A percentile compares a stretch with the other conserved stretches of the same genome.
Evolutionary conservation across 2,113 vertebrate genomes (phyloP).

Genomic region (Circaetus gallicus): DNA sequence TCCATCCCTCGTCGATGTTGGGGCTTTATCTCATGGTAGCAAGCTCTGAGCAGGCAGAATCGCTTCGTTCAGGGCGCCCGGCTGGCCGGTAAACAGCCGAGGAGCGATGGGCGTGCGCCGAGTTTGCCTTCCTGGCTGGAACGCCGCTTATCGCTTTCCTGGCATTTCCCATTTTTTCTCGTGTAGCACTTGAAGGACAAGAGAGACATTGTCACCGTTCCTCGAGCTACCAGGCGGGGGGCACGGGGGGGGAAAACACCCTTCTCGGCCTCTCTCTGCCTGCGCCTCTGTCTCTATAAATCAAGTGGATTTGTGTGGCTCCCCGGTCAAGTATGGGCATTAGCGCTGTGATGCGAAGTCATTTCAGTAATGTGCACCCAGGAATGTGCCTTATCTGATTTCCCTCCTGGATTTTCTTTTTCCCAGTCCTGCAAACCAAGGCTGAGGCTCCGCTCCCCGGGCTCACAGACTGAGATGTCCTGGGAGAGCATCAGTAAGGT

Average conservation of each 20-base stretch:
- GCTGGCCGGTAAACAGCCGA: not conserved
- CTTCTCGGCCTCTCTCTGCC: not conserved
- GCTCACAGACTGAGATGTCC: not conserved
- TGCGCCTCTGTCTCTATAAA: not conserved
- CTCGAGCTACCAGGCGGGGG: not conserved
- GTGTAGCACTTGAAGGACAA: not conserved
- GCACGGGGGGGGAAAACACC: not conserved
- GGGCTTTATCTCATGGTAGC: not conserved
- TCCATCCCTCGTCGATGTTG: accelerated
- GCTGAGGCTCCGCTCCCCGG: not conserved
- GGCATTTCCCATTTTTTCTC: not conserved
- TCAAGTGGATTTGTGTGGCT: slow-evolving; percentile 29
- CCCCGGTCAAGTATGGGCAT: slow-evolving; percentile 36
- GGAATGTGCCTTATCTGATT: slow-evolving; percentile 56
- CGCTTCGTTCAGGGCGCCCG: accelerated
- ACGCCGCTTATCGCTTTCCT: not conserved
- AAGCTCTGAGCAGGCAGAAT: not conserved
- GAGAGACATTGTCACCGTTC: not conserved
- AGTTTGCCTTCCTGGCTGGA: not conserved
- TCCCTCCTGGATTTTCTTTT: not conserved
- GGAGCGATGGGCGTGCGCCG: not conserved
- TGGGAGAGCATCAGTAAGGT: accelerated
- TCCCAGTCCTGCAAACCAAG: not conserved
- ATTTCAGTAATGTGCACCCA: not conserved
- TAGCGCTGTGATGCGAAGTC: not conserved